phyloP scores from a whole-genome alignment of 2,113 vertebrate species.

The Nanorana parkeri region DNA sequence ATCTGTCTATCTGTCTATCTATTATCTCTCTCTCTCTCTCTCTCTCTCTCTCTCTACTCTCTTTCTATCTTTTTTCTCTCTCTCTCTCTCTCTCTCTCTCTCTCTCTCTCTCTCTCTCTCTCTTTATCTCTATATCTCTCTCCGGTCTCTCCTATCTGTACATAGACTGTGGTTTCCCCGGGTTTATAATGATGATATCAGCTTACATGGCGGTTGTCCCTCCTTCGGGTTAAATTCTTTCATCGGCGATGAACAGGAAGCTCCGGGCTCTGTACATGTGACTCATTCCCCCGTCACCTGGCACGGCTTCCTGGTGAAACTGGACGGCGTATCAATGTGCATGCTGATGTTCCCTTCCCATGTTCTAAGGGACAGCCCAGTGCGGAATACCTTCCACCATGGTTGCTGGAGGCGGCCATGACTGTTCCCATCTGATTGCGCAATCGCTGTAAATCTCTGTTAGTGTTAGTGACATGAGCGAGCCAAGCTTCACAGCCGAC shows the following conservation, averaged over 20 bases:
- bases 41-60: background rate
- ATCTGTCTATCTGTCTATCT: background rate
- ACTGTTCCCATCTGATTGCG: too few relatives aligned
- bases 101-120: background rate
- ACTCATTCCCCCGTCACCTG: constrained; percentile 16
- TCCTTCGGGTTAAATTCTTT: background rate
- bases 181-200: too few relatives aligned
- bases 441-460: too few relatives aligned
- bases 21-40: background rate
- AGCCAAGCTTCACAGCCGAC: too few relatives aligned
- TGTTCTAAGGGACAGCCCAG: too few relatives aligned
- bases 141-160: too few relatives aligned
- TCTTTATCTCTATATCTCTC: background rate
- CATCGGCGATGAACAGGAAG: background rate
- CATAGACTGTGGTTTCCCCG: too few relatives aligned
- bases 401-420: too few relatives aligned
- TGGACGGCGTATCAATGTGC: background rate
- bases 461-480: too few relatives aligned
- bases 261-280: background rate
- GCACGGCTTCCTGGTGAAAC: background rate
- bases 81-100: background rate
- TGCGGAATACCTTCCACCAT: too few relatives aligned
- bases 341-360: too few relatives aligned
- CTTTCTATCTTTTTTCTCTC: background rate
- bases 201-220: too few relatives aligned